A percentile compares a stretch with the other conserved stretches of the same genome.
Conservation (phyloP, 2,113 vertebrate species). For the Microtus pennsylvanicus region DNA sequence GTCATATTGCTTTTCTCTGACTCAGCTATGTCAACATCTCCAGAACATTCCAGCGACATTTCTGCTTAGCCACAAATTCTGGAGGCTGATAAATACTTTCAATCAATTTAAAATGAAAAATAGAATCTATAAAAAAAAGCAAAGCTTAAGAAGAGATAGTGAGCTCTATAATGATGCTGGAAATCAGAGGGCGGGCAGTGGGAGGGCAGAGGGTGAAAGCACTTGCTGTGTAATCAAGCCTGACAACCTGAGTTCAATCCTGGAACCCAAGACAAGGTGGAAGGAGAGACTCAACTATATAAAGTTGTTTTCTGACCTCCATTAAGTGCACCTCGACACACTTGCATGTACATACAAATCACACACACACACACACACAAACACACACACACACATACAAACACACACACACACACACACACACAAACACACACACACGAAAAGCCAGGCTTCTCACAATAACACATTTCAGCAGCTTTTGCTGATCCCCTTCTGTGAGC, state of each 20-base stretch:
- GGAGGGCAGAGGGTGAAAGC: background rate
- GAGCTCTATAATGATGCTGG: conserved; percentile 6
- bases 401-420: background rate
- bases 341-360: too few species aligned
- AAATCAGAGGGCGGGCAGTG: background rate
- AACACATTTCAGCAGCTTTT: conserved; percentile 11
- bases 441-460: background rate
- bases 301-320: background rate
- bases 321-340: background rate
- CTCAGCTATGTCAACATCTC: background rate
- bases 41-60: conserved; percentile 27
- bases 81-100: conserved; percentile 13
- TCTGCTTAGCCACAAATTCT: conserved; percentile 39
- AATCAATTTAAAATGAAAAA: background rate
- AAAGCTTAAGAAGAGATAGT: background rate
- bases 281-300: too few species aligned
- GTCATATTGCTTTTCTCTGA: conserved; percentile 23
- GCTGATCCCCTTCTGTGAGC: background rate
- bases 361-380: background rate
- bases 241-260: background rate
- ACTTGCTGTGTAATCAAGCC: background rate
- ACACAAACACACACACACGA: too few species aligned
- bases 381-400: background rate
- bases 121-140: background rate
- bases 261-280: background rate